Base-by-base conservation (phyloP, 1,140 invertebrate genomes). In the Calephelis virginiensis region DNA sequence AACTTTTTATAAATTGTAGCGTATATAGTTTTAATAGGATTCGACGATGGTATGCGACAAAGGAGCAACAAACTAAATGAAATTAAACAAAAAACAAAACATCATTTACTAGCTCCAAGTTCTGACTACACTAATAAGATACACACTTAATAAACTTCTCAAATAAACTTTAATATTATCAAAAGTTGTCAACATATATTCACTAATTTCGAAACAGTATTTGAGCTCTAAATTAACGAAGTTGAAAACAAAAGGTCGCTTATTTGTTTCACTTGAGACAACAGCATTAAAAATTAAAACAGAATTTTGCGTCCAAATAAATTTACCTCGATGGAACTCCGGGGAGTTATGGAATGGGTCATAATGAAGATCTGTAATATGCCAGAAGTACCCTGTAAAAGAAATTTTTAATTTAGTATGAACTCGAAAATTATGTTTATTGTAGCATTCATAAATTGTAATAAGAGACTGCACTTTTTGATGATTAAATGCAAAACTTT, bases 331-430 rank as follows among this genome's bases (percentile, higher is more conserved):
- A 81, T 89, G 86, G 61, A 91, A 72, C 81, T 91, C 89, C 17
- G 77, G 85, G 78, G 89, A 91, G 70, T 89, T 89, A 72, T 91
- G 89, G 70, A 89, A 89, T 64, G 89, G 94, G 86, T 97, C 96
- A 92, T 96, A 96, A 92, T 98, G 97, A 76, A 97, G 94, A 91
- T 98, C 97, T 69, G 96, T 97, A 80, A 97, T 96, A 90, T 97
- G 97, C 97, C 97, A 98, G 92, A 98, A 97, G 89, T 95, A 96
- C 72, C 96, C 97, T 97, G 93, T 11, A 93, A 95, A 59, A 81
- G 91, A 85, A 74, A 72, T 72, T 71, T 72, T 70, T 40, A 63
- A 75, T 75, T 72, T 73, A 77, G 71, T 66, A 71, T 60, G 62
- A 69, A 71, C 53, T 72, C 60, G 43, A 48, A 46, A 43, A 56